phyloP scores from a whole-genome alignment of 2,888 invertebrate species.

The Ophion obscuratus region DNA sequence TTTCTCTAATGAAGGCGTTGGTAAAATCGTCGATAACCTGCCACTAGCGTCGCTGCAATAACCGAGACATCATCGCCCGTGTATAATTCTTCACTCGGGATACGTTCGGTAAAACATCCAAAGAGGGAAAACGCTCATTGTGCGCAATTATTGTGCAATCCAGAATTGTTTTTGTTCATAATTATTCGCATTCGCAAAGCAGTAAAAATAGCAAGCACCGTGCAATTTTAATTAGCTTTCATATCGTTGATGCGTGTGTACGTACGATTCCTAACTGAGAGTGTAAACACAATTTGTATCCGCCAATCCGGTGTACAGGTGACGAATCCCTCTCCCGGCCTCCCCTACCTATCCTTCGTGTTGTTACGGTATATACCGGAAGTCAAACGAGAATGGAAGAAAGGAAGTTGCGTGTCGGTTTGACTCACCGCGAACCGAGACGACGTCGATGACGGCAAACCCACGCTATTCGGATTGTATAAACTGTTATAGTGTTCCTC shows the following conservation, averaged over 20 bases:
- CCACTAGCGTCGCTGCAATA: too few relatives aligned
- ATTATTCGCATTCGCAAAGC: background rate
- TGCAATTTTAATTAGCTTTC: constrained; percentile 55
- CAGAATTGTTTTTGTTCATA: constrained; percentile 25
- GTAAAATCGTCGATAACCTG: too few relatives aligned
- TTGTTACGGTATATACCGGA: constrained; percentile 71
- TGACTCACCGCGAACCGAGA: constrained; percentile 69
- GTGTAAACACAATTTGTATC: constrained; percentile 41
- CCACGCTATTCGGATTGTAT: constrained; percentile 54
- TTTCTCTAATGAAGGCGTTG: background rate
- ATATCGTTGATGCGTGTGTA: constrained; percentile 30
- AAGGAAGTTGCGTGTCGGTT: constrained; percentile 76
- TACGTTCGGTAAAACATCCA: background rate
- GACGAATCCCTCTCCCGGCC: constrained; percentile 51
- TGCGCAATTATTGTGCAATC: background rate
- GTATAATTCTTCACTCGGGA: too few relatives aligned
- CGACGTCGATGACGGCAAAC: constrained; percentile 54
- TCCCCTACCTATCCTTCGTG: constrained; percentile 32
- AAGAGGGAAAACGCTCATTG: background rate
- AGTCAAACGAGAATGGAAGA: constrained; percentile 75
- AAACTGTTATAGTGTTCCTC: constrained; percentile 52
- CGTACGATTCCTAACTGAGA: background rate
- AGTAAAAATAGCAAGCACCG: constrained; percentile 42
- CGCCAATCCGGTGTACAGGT: constrained; percentile 34
- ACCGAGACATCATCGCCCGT: too few relatives aligned